phyloP scores from a whole-genome alignment of 2,888 invertebrate species.

The Acanthosepion esculentum region DNA sequence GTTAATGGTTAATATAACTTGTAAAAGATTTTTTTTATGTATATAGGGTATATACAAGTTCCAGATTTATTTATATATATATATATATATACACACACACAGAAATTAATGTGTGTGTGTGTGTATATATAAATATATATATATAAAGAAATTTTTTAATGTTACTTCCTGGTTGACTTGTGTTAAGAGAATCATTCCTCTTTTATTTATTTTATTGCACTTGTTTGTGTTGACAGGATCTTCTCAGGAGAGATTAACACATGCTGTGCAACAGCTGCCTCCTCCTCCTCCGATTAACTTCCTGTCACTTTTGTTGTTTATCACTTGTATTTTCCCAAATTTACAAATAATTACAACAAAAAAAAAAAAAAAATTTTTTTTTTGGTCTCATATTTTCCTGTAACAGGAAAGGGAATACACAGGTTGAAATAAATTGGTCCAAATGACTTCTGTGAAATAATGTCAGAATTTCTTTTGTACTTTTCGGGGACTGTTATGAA shows the following conservation, averaged over 20 bases:
- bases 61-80: background rate
- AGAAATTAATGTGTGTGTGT: background rate
- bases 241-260: background rate
- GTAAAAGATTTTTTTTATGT: background rate
- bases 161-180: background rate
- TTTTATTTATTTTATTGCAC: background rate
- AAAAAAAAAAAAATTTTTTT: background rate
- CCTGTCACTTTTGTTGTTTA: background rate
- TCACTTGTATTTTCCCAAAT: conserved; percentile 20
- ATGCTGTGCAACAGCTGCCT: background rate
- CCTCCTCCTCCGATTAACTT: background rate
- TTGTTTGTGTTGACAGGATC: background rate
- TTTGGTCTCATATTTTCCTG: conserved; percentile 23
- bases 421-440: conserved; percentile 11
- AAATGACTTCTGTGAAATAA: conserved; percentile 21
- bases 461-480: background rate
- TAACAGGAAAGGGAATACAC: conserved; percentile 8
- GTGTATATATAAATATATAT: background rate
- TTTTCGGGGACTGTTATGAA: background rate
- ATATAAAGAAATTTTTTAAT: conserved; percentile 5
- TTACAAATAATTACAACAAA: background rate
- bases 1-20: background rate
- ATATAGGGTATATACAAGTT: background rate
- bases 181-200: conserved; percentile 33
- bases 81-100: background rate